Conservation (phyloP, 2,113 vertebrate genomes). For the Trematomus loennbergii region DNA sequence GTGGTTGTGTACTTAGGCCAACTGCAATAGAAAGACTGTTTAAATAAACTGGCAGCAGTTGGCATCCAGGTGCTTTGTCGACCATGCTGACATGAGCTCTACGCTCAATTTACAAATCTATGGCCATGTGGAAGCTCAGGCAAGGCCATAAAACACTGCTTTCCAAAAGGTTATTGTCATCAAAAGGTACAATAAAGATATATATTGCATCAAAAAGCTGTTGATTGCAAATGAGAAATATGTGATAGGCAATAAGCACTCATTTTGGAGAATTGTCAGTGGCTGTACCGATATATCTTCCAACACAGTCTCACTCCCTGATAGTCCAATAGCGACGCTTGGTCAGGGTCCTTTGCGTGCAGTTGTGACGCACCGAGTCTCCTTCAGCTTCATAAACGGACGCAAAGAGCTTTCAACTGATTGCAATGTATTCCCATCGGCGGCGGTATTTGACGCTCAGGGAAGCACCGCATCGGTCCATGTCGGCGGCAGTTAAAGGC, state of each 20-base stretch:
- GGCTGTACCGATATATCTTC: background rate
- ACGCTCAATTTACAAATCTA: slow-evolving; percentile 36
- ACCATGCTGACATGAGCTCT: slow-evolving; percentile 31
- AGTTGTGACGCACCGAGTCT: too few species aligned
- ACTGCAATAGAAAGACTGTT: slow-evolving; percentile 18
- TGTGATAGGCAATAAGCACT: background rate
- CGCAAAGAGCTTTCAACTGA: too few species aligned
- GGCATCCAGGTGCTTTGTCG: slow-evolving; percentile 61
- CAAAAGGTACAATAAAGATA: slow-evolving; percentile 32
- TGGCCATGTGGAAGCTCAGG: slow-evolving; percentile 4
- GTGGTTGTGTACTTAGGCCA: slow-evolving; percentile 48
- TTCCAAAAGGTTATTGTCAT: slow-evolving; percentile 16
- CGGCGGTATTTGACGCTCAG: too few species aligned
- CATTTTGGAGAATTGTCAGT: background rate
- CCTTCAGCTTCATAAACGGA: too few species aligned
- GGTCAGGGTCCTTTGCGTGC: too few species aligned
- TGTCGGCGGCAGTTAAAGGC: too few species aligned
- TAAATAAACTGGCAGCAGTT: slow-evolving; percentile 70
- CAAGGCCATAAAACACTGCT: slow-evolving; percentile 20
- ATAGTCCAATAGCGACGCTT: too few species aligned
- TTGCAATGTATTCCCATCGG: too few species aligned
- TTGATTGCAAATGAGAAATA: background rate
- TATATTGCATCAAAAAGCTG: background rate
- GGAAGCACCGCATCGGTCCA: too few species aligned
- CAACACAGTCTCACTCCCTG: too few species aligned